Percentiles rank a stretch among this genome's conserved stretches.
phyloP scores from a whole-genome alignment of 2,797 vertebrate species.

The Atherinosoma microstoma region DNA sequence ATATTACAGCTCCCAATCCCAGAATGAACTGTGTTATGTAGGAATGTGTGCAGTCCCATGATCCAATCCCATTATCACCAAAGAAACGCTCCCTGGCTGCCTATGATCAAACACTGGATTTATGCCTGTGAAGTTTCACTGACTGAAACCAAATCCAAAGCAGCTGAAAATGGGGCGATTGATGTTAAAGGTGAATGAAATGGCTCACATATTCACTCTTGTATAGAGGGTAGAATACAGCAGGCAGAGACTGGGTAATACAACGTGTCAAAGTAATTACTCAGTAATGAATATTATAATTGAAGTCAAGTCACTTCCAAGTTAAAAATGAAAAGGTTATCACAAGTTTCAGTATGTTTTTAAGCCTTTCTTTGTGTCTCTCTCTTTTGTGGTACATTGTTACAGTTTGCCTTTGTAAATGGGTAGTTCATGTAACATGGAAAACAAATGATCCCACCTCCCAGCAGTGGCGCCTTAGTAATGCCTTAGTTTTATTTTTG shows the following conservation, averaged over 20 bases:
- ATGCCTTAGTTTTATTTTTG: too few relatives aligned
- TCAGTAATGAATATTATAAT: conserved; percentile 35
- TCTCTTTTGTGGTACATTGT: neutral
- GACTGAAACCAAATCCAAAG: conserved; percentile 58
- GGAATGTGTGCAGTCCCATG: conserved; percentile 50
- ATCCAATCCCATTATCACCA: conserved; percentile 62
- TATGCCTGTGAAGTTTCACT: conserved; percentile 58
- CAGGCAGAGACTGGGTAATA: conserved; percentile 7
- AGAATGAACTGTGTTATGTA: conserved; percentile 33
- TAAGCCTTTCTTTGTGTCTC: conserved; percentile 4
- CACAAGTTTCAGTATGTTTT: conserved; percentile 8
- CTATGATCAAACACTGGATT: conserved; percentile 62
- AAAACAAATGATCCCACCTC: too few relatives aligned
- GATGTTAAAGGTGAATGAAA: conserved; percentile 65
- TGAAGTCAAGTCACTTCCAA: conserved; percentile 18
- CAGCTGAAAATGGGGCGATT: conserved; percentile 47
- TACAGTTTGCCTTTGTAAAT: too few relatives aligned
- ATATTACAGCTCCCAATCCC: conserved; percentile 37
- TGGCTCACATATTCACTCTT: conserved; percentile 41
- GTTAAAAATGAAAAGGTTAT: conserved; percentile 21
- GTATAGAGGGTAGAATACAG: conserved; percentile 20
- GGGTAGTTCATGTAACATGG: too few relatives aligned
- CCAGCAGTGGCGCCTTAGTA: too few relatives aligned
- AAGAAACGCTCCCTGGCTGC: conserved; percentile 48
- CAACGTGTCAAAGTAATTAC: conserved; percentile 21